These are phyloP conservation scores for Mystacides longicornis DNA, from an alignment of 2,888 invertebrate genomes.

Conservation along the genomic window DNA sequence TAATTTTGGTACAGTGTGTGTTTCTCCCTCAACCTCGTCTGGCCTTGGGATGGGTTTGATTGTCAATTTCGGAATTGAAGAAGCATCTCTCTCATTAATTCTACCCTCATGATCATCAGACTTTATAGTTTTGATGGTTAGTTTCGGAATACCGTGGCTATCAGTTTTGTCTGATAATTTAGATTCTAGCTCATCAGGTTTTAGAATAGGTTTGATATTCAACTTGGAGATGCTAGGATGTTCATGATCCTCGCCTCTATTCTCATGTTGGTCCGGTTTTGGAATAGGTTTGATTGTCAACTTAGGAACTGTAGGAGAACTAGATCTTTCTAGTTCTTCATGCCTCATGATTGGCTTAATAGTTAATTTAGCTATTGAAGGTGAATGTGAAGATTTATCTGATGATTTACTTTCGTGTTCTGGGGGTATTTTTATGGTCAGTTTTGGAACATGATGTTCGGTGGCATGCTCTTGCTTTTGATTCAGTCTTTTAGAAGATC, in stretches of 20 bases:
- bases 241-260: background rate
- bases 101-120: slow-evolving; percentile 33
- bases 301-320: slow-evolving; percentile 47
- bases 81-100: slow-evolving; percentile 5
- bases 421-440: slow-evolving; percentile 40
- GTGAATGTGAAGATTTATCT: slow-evolving; percentile 26
- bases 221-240: slow-evolving; percentile 37
- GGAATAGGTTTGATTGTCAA: slow-evolving; percentile 46
- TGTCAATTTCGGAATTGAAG: slow-evolving; percentile 27
- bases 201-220: slow-evolving; percentile 50
- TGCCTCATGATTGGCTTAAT: slow-evolving; percentile 43
- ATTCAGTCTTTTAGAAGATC: slow-evolving; percentile 41
- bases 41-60: slow-evolving; percentile 28
- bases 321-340: slow-evolving; percentile 40
- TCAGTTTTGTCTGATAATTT: slow-evolving; percentile 14
- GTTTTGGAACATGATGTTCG: slow-evolving; percentile 36
- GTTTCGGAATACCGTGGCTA: slow-evolving; percentile 34
- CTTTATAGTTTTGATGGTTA: slow-evolving; percentile 31
- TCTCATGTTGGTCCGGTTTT: slow-evolving; percentile 29
- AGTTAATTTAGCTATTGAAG: slow-evolving; percentile 44
- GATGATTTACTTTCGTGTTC: slow-evolving; percentile 32
- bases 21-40: slow-evolving; percentile 29
- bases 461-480: slow-evolving; percentile 34
- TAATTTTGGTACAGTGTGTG: slow-evolving; percentile 50
- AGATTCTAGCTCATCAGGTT: slow-evolving; percentile 41